Percentiles rank a stretch among this genome's conserved stretches.
Evolutionary conservation across 2,113 vertebrate genomes (phyloP).

Genomic region (Phyllostomus hastatus): DNA sequence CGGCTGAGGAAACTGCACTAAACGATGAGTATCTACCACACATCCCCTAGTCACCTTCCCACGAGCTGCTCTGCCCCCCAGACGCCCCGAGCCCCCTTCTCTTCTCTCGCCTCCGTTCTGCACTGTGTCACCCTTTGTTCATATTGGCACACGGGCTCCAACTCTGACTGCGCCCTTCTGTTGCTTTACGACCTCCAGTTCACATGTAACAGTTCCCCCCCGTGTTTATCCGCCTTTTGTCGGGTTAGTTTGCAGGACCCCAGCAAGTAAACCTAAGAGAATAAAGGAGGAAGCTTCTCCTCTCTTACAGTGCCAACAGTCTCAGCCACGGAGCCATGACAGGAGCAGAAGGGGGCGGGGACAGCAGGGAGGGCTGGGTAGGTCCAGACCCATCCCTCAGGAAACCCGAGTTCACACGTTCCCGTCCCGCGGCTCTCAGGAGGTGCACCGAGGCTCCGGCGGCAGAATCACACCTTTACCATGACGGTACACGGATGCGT

Average conservation of each 20-base stretch:
- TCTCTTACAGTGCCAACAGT: neutral
- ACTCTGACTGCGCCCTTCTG: neutral
- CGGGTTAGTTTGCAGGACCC: neutral
- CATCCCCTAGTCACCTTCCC: neutral
- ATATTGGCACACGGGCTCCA: neutral
- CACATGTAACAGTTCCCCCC: neutral
- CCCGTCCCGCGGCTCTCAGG: neutral
- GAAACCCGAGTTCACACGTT: neutral
- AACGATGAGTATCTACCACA: neutral
- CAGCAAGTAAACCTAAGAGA: neutral
- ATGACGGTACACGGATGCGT: neutral
- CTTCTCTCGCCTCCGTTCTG: neutral
- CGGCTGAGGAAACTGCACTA: no score
- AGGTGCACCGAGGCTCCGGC: neutral
- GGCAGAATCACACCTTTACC: neutral
- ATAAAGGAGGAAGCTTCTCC: neutral
- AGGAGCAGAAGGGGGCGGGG: neutral
- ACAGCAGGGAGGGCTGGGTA: neutral
- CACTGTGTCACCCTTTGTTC: neutral
- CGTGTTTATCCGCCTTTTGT: neutral
- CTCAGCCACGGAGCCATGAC: neutral
- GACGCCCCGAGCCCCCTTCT: neutral
- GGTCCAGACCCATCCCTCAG: neutral
- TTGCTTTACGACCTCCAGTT: neutral
- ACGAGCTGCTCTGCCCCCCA: neutral